phyloP scores from a whole-genome alignment of 2,113 vertebrate species.

The Misgurnus anguillicaudatus region DNA sequence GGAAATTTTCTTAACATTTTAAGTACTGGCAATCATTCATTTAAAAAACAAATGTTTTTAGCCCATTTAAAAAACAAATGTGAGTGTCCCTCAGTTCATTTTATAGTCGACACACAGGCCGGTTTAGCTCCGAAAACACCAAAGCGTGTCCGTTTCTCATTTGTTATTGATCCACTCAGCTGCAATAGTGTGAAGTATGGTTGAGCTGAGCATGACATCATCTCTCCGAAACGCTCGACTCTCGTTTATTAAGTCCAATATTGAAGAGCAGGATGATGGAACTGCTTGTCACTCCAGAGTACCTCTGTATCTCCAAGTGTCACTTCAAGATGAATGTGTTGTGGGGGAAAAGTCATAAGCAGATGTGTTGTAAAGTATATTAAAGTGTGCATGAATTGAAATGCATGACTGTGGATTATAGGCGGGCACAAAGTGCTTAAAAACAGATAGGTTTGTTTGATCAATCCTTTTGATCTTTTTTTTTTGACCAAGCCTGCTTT shows the following conservation, averaged over 20 bases:
- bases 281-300: slow-evolving; percentile 26
- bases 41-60: no score
- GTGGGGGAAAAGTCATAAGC: slow-evolving; percentile 29
- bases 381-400: slow-evolving; percentile 6
- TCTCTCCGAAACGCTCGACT: slow-evolving; percentile 43
- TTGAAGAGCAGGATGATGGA: slow-evolving; percentile 29
- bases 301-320: slow-evolving; percentile 10
- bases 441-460: no score
- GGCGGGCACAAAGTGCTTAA: not conserved
- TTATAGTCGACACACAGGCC: slow-evolving; percentile 22
- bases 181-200: slow-evolving; percentile 41
- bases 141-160: slow-evolving; percentile 15
- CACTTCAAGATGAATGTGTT: slow-evolving; percentile 28
- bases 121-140: slow-evolving; percentile 19
- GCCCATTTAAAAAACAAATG: no score
- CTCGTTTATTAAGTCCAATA: slow-evolving; percentile 34
- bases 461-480: no score
- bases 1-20: no score
- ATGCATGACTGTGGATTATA: not conserved
- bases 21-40: no score
- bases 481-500: no score
- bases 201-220: slow-evolving; percentile 62
- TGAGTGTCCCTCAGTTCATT: not conserved
- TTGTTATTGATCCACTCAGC: slow-evolving; percentile 33
- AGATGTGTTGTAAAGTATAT: slow-evolving; percentile 18